These are phyloP conservation scores for Brachionichthys hirsutus DNA, from an alignment of 2,113 vertebrate species.

Conservation along the genomic window DNA sequence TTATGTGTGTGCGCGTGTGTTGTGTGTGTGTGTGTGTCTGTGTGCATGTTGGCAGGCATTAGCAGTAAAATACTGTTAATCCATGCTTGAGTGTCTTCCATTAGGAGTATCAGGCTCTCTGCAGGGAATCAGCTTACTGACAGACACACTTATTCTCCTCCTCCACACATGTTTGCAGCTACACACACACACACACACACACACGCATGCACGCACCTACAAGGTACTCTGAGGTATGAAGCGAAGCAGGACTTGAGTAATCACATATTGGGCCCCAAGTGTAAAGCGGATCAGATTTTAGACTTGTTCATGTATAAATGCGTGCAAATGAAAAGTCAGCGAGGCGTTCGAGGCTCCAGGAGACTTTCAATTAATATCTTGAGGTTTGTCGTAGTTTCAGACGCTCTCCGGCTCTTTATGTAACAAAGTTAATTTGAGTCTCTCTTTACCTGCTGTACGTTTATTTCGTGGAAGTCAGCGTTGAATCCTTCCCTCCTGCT, in stretches of 20 bases:
- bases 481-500: neutral
- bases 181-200: conserved; percentile 10
- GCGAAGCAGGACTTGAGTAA: conserved; percentile 24
- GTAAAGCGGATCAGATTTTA: conserved; percentile 42
- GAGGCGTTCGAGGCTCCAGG: conserved; percentile 31
- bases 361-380: conserved; percentile 44
- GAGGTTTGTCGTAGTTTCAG: conserved; percentile 43
- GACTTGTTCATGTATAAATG: conserved; percentile 51
- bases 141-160: conserved; percentile 56
- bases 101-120: conserved; percentile 64
- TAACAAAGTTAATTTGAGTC: too few relatives aligned
- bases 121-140: conserved; percentile 67
- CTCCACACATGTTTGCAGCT: conserved; percentile 19
- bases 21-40: conserved; percentile 22
- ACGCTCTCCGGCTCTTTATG: neutral
- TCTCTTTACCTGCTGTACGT: too few relatives aligned
- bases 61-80: conserved; percentile 68
- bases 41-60: conserved; percentile 34
- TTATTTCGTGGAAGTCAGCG: neutral
- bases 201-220: conserved; percentile 6
- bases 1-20: conserved; percentile 32
- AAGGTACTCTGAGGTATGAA: conserved; percentile 15
- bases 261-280: conserved; percentile 40
- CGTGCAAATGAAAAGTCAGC: conserved; percentile 54
- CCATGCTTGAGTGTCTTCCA: conserved; percentile 60